Evolutionary conservation across 2,888 invertebrate genomes (phyloP).

Genomic region (Drosophila prostipennis): DNA sequence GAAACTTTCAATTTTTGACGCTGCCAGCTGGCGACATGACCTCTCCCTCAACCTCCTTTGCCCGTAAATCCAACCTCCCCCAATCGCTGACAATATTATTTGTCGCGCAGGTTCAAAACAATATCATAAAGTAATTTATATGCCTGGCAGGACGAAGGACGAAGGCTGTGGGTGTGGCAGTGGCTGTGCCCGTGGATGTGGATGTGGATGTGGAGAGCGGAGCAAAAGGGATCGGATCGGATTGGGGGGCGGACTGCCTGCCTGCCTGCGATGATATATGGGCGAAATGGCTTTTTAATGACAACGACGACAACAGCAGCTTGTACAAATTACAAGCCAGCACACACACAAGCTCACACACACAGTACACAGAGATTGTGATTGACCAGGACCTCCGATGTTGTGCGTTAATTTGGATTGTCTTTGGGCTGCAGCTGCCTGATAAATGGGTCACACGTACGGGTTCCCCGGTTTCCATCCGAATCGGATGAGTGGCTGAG

Average conservation of each 20-base stretch:
- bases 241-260: conserved; percentile 54
- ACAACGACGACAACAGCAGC: conserved; percentile 83
- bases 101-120: conserved; percentile 79
- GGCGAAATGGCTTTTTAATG: conserved; percentile 83
- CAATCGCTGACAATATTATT: conserved; percentile 72
- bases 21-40: conserved; percentile 78
- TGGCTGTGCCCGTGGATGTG: neutral
- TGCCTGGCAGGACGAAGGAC: conserved; percentile 57
- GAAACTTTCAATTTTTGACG: conserved; percentile 77
- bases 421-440: conserved; percentile 61
- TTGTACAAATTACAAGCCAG: conserved; percentile 78
- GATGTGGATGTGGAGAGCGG: conserved; percentile 5
- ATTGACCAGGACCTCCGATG: conserved; percentile 63
- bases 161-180: conserved; percentile 3
- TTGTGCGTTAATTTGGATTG: conserved; percentile 76
- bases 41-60: conserved; percentile 26
- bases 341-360: conserved; percentile 24
- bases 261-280: conserved; percentile 74
- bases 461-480: conserved; percentile 1
- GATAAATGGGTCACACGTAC: conserved; percentile 80
- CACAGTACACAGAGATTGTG: conserved; percentile 42
- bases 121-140: conserved; percentile 82
- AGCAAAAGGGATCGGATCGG: conserved; percentile 24
- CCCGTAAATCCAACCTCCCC: conserved; percentile 16
- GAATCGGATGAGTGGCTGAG: conserved; percentile 42